phyloP scores from a whole-genome alignment of 2,113 vertebrate species.

The Apodemus speciosus region DNA sequence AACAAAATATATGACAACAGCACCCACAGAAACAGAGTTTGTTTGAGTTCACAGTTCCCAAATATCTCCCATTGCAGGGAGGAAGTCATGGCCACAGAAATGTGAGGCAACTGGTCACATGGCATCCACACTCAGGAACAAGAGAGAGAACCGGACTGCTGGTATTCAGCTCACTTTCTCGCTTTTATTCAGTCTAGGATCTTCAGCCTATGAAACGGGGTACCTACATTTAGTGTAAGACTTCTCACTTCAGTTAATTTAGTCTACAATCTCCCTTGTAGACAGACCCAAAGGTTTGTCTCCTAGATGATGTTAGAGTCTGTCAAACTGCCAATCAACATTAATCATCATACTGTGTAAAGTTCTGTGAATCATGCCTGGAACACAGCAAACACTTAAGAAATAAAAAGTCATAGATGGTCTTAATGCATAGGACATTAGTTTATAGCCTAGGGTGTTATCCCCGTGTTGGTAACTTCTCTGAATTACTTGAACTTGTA shows the following conservation, averaged over 20 bases:
- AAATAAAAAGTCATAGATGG: background rate
- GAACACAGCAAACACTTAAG: background rate
- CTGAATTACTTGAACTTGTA: background rate
- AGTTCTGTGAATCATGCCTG: background rate
- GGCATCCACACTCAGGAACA: background rate
- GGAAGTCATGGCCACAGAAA: too few species aligned
- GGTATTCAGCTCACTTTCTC: background rate
- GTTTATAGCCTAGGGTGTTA: background rate
- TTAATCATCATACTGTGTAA: background rate
- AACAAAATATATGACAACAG: background rate
- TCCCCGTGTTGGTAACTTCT: background rate
- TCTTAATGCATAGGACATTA: background rate
- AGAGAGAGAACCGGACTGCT: background rate
- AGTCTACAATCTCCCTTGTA: background rate
- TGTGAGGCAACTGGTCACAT: too few species aligned
- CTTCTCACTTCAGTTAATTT: background rate
- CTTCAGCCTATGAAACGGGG: background rate
- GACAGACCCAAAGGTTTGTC: background rate
- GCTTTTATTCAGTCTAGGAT: background rate
- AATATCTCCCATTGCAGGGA: background rate
- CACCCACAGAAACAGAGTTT: background rate
- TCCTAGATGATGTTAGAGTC: background rate
- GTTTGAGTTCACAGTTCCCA: background rate
- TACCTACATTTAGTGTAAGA: background rate
- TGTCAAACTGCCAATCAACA: background rate